Evolutionary conservation across 1,140 invertebrate species (phyloP), one percentile per base, ranked within the genome.

Genomic region (Trichoplusia ni): DNA sequence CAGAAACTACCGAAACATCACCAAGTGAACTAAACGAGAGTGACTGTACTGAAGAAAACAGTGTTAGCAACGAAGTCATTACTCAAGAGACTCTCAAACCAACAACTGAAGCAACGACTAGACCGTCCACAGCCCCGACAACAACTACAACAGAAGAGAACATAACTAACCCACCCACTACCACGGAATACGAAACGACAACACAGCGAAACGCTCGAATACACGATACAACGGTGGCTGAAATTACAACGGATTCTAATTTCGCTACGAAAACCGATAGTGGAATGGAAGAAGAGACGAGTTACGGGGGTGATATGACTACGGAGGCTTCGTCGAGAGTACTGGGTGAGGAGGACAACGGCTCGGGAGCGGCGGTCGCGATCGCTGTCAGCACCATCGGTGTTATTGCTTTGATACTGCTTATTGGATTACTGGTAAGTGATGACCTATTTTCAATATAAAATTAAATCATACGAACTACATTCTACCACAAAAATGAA

Each of bases 381-480:
- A 88, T 90, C 8, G 86, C 84, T 25, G 86, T 89, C 60, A 88
- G 86, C 63, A 88, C 86, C 2, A 90, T 89, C 29, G 87, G 87
- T 14, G 86, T 89, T 9, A 85, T 86, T n/a, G 84, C 87, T 0
- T 63, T 90, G 31, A 67, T 90, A 19, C 73, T 90, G 1, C 80
- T 90, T 1, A 79, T 90, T 58, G 87, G 82, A 73, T 61, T 90
- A 8, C 71, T 90, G 87, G 87, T 90, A 69, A 87, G 84, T 77
- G 35, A n/a, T 40, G 13, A 4, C 25, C 25, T 27, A 27, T 4
- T 27, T 4, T 27, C 7, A 27, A 27, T 4, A 3, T 27, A 27
- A 27, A 27, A 27, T 38, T 38, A 35, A 9, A 35, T 5, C n/a
- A 9, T 9, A 35, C 6, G 6, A 35, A n/a, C n/a, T n/a, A n/a